A percentile compares a stretch with the other conserved stretches of the same genome.
These are phyloP conservation scores for Ceyx melanurus DNA, from an alignment of 2,113 vertebrate genomes.

Conservation along the genomic window DNA sequence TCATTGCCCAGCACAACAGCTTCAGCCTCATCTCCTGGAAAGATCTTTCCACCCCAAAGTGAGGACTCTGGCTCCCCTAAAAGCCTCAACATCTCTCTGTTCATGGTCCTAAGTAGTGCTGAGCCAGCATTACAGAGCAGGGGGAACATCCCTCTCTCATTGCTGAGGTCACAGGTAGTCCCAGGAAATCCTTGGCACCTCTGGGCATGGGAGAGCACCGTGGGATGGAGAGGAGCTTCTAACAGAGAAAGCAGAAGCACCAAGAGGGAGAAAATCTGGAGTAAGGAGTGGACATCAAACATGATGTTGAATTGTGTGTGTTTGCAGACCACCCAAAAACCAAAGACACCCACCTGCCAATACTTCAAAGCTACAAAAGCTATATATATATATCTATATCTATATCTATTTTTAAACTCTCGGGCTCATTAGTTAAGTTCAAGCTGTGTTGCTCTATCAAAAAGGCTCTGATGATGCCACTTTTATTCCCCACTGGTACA, in stretches of 20 bases:
- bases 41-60: background rate
- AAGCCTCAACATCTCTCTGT: background rate
- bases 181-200: background rate
- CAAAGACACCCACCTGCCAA: background rate
- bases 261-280: rapidly evolving
- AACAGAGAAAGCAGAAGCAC: background rate
- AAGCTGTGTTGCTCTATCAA: conserved; percentile 42
- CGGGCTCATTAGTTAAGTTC: conserved; percentile 54
- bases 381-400: background rate
- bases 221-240: background rate
- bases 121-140: rapidly evolving
- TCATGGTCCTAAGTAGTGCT: background rate
- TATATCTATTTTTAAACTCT: conserved; percentile 13
- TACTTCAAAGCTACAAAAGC: background rate
- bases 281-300: background rate
- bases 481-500: background rate
- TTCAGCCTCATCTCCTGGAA: background rate
- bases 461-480: conserved; percentile 26
- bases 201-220: rapidly evolving
- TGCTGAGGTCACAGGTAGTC: rapidly evolving
- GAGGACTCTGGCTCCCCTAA: background rate
- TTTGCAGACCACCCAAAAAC: background rate
- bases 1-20: rapidly evolving
- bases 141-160: background rate
- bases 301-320: background rate